A percentile compares a stretch with the other conserved stretches of the same genome.
Evolutionary conservation across 1,140 invertebrate genomes (phyloP).

Genomic region (Platyscapa corneri): DNA sequence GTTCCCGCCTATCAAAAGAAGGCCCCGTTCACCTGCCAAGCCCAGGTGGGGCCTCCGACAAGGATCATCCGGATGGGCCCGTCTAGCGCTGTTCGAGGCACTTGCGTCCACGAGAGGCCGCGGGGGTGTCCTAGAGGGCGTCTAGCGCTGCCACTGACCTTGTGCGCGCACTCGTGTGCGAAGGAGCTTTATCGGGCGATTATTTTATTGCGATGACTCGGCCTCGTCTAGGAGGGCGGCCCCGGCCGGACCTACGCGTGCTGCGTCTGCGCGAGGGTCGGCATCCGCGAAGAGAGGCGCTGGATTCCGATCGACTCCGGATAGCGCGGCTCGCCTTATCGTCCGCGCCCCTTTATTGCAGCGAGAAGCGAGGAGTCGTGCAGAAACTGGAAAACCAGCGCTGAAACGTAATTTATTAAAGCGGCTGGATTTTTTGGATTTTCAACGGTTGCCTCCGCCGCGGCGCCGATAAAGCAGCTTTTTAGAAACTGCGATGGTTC

Average conservation of each 20-base stretch:
- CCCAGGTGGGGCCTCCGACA: not conserved
- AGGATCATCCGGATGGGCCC: not conserved
- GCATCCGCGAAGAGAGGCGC: not conserved
- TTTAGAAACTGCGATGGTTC: no score
- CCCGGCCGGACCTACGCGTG: not conserved
- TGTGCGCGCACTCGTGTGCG: not conserved
- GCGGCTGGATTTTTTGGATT: no score
- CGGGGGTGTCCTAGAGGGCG: not conserved
- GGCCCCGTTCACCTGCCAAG: no score
- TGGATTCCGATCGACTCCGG: not conserved
- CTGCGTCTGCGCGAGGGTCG: no score
- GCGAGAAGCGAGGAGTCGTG: no score
- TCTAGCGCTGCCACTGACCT: not conserved
- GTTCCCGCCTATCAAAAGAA: no score
- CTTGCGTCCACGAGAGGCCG: not conserved
- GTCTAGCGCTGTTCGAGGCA: not conserved
- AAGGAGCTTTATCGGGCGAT: not conserved
- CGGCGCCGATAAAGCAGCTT: no score
- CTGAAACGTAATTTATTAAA: no score
- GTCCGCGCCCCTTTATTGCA: no score
- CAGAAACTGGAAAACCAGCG: no score
- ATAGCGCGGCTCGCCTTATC: not conserved
- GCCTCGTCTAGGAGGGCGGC: no score
- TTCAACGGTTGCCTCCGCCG: no score
- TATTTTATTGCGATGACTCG: not conserved